Evolutionary conservation across 1,140 invertebrate genomes (phyloP), one percentile per base, ranked within the genome.

Genomic region (Zaprionus tsacasi): DNA sequence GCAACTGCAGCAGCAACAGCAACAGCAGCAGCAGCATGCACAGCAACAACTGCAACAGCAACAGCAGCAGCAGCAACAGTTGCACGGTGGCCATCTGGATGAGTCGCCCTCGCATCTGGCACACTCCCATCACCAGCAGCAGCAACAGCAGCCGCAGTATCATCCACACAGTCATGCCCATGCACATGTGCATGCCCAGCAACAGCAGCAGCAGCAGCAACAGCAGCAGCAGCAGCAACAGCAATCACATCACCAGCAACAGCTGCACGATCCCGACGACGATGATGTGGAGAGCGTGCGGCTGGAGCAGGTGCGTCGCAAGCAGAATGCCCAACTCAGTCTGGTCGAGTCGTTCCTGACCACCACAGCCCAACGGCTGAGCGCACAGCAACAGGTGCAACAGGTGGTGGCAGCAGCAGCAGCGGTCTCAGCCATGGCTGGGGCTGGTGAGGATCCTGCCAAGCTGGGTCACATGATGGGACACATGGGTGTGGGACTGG

Each of bases 291-390:
- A 92, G 30, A 76, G 79, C 6, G 81, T 58, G 3, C 66, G 88
- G 0, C 40, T 91, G 54, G 87, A 92, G 66, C 81, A 89, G 54
- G 82, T 87, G 64, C 81, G 91, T 0, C 91, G 87, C 58, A 90
- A 92, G 72, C 91, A 92, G 68, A 92, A 92, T 57, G 91, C 92
- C 3, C 91, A 92, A 43, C 72, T 92, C 1, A 92, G 91, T 68
- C 76, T 92, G 4, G 91, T 92, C 6, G 91, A 92, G 50, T 91
- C 91, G 0, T 92, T 92, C 71, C 75, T 92, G 8, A 85, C 91
- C 13, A 92, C 88, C 30, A 92, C 91, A 5, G 90, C 91, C 12
- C 90, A 92, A 52, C 80, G 91, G n/a, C 65, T 92, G 59, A 91
- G 79, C 27, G 89, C 91, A 38, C 91, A 92, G 67, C 91, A 92